Conservation (phyloP, 2,113 vertebrate genomes). For the Megaleporinus macrocephalus region DNA sequence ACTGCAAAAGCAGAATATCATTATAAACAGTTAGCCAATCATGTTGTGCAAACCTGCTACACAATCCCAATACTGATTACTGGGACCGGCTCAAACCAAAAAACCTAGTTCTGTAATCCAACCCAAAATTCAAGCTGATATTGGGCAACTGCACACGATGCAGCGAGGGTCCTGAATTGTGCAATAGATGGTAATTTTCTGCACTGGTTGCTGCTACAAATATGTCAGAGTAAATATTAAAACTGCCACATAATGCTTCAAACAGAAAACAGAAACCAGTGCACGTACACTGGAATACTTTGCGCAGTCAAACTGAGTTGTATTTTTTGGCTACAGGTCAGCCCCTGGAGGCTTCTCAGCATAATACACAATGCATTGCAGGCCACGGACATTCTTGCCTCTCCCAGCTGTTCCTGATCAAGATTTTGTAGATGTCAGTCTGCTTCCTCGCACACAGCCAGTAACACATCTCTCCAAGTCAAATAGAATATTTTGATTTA, state of each 20-base stretch:
- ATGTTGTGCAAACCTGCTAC: neutral
- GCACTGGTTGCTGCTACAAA: neutral
- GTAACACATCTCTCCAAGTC: neutral
- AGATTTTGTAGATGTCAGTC: conserved; percentile 39
- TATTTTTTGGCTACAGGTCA: conserved; percentile 42
- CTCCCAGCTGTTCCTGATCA: conserved; percentile 53
- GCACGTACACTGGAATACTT: neutral
- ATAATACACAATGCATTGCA: conserved; percentile 36
- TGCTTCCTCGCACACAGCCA: neutral
- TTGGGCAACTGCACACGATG: neutral
- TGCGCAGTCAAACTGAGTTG: conserved; percentile 10
- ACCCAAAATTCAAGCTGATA: neutral
- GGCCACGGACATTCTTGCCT: conserved; percentile 38
- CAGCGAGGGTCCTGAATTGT: neutral
- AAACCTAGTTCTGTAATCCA: neutral
- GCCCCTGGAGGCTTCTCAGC: conserved; percentile 37
- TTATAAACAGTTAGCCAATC: too few species aligned
- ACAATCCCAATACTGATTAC: neutral
- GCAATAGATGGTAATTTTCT: conserved; percentile 14
- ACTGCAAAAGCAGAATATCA: too few species aligned
- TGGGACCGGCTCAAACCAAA: neutral
- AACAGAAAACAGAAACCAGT: conserved; percentile 10
- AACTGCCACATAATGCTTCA: conserved; percentile 22
- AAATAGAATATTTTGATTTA: conserved; percentile 29
- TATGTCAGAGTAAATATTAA: conserved; percentile 5